Base-by-base conservation (phyloP, 2,888 invertebrate genomes). In the Pheosia tremula region DNA sequence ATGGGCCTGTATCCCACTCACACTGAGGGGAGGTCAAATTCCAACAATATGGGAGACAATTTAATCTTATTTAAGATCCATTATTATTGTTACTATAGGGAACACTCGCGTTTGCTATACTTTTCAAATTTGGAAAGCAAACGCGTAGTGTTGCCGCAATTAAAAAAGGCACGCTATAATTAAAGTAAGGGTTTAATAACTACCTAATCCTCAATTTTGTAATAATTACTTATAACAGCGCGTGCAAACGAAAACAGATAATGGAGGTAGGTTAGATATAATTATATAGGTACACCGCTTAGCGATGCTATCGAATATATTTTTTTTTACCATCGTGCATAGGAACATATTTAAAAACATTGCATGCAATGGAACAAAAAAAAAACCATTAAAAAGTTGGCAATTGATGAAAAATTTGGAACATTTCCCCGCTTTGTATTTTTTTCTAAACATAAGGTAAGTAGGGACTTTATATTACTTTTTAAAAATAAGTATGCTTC, bases 161-260 rank as follows among this genome's bases (percentile, higher is more conserved):
- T 88, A 87, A 85, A 86, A 84, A 83, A 76, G 77, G 83, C 80
- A 86, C 79, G 78, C 83, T 89, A 83, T 88, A 75, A 88, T 89
- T 89, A 84, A 39, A 79, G 75, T 66, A 79, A 79, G 77, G 74
- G 79, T 80, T 80, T 83, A 83, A 24, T 24, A 24, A 24, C 24
- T 24, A 24, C 24, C 24, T 24, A 24, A 85, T 83, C 74, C 79
- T 70, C 64, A 75, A 78, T 71, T 79, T 77, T 74, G 71, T 63
- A 55, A 79, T 88, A 85, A 88, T 88, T 85, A 86, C 13, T 45
- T 41, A 52, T 57, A 61, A 43, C 64, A 39, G 72, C 75, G 75
- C 77, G 74, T 70, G 73, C 65, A 64, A 66, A 75, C 60, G 72
- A 64, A 64, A 66, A 75, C 60, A 67, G 72, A 72, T 78, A 83